A percentile compares a stretch with the other conserved stretches of the same genome.
Evolutionary conservation across 2,113 vertebrate species (phyloP).

Genomic region (Oxygymnocypris stewartii): DNA sequence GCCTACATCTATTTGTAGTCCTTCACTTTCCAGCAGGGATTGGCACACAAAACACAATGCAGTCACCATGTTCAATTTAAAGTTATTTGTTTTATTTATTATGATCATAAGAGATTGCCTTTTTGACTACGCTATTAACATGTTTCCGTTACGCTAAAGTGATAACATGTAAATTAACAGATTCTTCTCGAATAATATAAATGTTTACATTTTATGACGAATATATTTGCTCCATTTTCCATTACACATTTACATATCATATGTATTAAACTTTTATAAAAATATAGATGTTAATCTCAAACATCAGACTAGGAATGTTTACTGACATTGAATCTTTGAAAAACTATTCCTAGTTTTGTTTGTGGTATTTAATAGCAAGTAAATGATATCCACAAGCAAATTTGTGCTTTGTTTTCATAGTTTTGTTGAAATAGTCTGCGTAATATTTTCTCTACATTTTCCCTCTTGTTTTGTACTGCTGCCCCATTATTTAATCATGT

Average conservation of each 20-base stretch:
- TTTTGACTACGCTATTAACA: neutral
- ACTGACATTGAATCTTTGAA: too few species aligned
- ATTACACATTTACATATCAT: too few species aligned
- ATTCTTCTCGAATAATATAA: neutral
- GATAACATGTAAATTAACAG: neutral
- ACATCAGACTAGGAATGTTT: too few species aligned
- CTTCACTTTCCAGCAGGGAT: conserved; percentile 5
- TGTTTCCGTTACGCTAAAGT: neutral
- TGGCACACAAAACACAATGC: neutral
- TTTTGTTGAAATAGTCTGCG: neutral
- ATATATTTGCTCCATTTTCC: neutral
- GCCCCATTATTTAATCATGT: neutral
- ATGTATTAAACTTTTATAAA: neutral
- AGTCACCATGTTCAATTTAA: neutral
- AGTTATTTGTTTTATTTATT: neutral
- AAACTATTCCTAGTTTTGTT: too few species aligned
- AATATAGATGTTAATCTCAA: neutral
- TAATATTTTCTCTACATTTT: neutral
- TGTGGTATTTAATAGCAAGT: too few species aligned
- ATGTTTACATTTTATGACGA: neutral
- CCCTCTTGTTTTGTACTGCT: neutral
- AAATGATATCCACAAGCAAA: too few species aligned
- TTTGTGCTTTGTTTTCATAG: too few species aligned
- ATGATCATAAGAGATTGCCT: neutral
- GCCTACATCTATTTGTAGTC: neutral